Percentiles rank a stretch among this genome's conserved stretches.
phyloP scores from a whole-genome alignment of 2,797 vertebrate genomes.

The Sebastes umbrosus region DNA sequence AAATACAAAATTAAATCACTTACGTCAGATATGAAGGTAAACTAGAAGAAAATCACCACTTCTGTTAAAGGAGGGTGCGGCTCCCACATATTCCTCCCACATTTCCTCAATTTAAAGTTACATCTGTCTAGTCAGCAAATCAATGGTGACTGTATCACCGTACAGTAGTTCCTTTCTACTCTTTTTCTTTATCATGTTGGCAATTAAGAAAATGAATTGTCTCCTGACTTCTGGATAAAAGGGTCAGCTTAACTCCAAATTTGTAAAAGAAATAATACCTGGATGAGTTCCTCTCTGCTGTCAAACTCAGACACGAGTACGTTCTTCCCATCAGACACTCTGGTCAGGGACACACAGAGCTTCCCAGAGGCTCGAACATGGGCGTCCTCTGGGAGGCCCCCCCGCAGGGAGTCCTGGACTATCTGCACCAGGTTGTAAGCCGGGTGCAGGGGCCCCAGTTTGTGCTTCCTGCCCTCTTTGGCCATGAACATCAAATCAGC shows the following conservation, averaged over 20 bases:
- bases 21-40: not conserved
- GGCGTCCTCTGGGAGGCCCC: constrained; percentile 82
- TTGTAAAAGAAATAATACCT: constrained; percentile 81
- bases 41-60: not conserved
- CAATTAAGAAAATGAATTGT: not conserved
- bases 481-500: constrained; percentile 75
- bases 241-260: not conserved
- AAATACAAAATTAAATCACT: not conserved
- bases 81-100: not conserved
- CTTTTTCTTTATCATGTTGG: not conserved
- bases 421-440: constrained; percentile 81
- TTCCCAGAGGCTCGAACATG: constrained; percentile 83
- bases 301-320: constrained; percentile 87
- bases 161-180: not conserved
- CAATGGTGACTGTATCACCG: no score
- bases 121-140: not conserved
- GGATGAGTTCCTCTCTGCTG: constrained; percentile 89
- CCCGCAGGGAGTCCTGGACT: constrained; percentile 73
- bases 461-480: constrained; percentile 79
- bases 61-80: not conserved
- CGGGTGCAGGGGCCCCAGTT: constrained; percentile 85
- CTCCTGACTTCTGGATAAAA: not conserved
- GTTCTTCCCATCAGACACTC: constrained; percentile 88
- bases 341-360: constrained; percentile 88
- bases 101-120: not conserved